Evolutionary conservation across 2,113 vertebrate genomes (phyloP).

Genomic region (Erythrocebus patas): DNA sequence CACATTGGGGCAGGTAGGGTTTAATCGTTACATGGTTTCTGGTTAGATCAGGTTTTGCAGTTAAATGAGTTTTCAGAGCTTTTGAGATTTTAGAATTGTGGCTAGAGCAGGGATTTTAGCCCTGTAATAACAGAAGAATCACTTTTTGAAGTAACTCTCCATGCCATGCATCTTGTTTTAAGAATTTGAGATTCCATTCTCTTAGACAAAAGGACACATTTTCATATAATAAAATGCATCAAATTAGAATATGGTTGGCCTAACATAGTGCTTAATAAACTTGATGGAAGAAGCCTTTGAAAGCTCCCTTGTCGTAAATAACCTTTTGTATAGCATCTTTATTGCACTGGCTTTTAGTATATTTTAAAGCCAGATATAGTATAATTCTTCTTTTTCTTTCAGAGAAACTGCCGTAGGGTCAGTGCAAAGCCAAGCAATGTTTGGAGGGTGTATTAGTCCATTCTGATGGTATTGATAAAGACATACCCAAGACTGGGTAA

Average conservation of each 20-base stretch:
- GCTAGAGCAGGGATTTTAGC: background rate
- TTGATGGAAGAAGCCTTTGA: background rate
- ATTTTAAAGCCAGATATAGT: background rate
- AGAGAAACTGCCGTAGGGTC: background rate
- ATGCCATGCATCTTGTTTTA: background rate
- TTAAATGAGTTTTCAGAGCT: constrained; percentile 13
- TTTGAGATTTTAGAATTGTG: background rate
- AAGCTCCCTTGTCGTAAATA: background rate
- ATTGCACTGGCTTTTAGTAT: background rate
- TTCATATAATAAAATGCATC: background rate
- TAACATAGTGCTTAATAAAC: background rate
- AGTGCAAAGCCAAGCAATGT: background rate
- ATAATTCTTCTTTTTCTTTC: background rate
- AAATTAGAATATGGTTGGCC: background rate
- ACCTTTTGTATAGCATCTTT: background rate
- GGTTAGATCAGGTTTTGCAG: background rate
- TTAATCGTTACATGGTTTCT: constrained; percentile 34
- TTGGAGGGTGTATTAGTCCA: background rate
- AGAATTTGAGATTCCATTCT: constrained; percentile 6
- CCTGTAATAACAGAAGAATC: background rate
- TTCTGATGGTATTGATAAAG: no score
- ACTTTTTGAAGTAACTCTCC: background rate
- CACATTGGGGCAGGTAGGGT: background rate
- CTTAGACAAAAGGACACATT: background rate
- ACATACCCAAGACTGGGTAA: no score